Evolutionary conservation across 2,113 vertebrate genomes (phyloP).

Genomic region (Ochotona princeps): DNA sequence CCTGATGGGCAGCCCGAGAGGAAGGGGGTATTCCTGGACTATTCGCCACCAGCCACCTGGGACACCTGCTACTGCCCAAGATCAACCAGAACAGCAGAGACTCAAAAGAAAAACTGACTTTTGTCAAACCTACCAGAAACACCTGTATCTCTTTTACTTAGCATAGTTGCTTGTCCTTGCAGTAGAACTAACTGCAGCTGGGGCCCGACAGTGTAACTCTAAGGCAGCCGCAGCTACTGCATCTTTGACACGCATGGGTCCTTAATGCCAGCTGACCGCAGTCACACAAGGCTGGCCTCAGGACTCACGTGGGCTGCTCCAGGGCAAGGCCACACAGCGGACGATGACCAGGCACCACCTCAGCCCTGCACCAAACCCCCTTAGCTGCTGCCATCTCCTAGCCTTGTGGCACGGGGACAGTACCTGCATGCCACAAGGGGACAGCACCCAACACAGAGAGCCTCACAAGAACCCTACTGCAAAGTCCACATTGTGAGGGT

Average conservation of each 20-base stretch:
- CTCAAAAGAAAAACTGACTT: not conserved
- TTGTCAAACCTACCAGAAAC: not conserved
- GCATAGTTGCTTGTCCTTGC: not conserved
- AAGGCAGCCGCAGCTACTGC: not conserved
- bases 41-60: not conserved
- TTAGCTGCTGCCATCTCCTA: too few relatives aligned
- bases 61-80: not conserved
- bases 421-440: not conserved
- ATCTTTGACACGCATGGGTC: not conserved
- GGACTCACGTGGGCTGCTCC: not conserved
- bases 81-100: not conserved
- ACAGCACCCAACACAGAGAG: not conserved
- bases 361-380: not conserved
- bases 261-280: not conserved
- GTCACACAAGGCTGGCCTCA: not conserved
- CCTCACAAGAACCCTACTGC: not conserved
- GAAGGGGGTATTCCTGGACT: not conserved
- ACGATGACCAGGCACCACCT: too few relatives aligned
- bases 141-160: not conserved
- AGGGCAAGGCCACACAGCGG: too few relatives aligned
- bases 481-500: not conserved
- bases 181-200: not conserved
- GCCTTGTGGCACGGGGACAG: not conserved
- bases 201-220: not conserved
- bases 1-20: not conserved